Evolutionary conservation across 2,888 invertebrate species (phyloP), one percentile per base, ranked within the genome.

Genomic region (Hedychridium roseum): DNA sequence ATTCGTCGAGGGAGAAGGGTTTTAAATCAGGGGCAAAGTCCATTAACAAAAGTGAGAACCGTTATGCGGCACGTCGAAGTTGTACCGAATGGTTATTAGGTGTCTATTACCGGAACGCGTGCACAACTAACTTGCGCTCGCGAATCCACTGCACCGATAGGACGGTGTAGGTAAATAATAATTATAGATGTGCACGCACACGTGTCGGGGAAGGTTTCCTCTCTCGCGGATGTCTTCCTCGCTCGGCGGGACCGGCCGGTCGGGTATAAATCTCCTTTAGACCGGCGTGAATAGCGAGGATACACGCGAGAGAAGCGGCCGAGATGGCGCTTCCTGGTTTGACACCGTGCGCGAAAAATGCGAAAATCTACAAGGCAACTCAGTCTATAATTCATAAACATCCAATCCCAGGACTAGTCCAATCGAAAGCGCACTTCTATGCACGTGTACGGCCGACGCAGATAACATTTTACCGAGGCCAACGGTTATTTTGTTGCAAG

Each of bases 241-340:
- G n/a, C n/a, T 46, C 7, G 21, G 12, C 40, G 40, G n/a, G 3
- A 9, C 32, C 37, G 3, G 34, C 7, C 26, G 49, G 39, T 43
- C 47, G 52, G 43, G 44, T 43, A 60, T 64, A 64, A 64, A 64
- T 64, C 63, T 60, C 56, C 60, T 54, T 50, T 54, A 52, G 51
- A 50, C 43, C 31, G 53, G 26, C 30, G 32, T 55, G 63, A 63
- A 62, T 58, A 63, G 62, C 50, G 38, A 30, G 46, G 30, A 17
- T 40, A 30, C 35, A 3, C 6, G 40, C 15, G 17, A 40, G 17
- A 17, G 40, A 15, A 9, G 12, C 5, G 12, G 15, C 15, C 12
- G 20, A 21, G 49, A 47, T 32, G 21, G 35, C 39, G 58, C 56
- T 63, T 63, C 60, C 63, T 58, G 61, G 51, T 59, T 59, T 46